A percentile compares a stretch with the other conserved stretches of the same genome.
Conservation (phyloP, 1,140 invertebrate genomes). For the Andricus grossulariae region DNA sequence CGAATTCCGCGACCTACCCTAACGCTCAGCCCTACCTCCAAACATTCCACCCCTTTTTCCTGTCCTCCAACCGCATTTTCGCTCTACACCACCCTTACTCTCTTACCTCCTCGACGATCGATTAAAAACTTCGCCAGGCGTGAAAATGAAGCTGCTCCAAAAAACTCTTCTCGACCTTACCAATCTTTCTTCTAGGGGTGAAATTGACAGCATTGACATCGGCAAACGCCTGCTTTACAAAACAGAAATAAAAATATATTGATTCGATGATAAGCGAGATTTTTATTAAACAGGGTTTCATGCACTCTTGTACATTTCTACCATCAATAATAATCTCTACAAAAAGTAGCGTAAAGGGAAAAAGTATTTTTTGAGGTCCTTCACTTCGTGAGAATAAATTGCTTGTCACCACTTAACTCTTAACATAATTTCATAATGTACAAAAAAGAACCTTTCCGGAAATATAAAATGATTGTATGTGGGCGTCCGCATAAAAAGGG, state of each 20-base stretch:
- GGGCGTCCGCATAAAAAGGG: too few relatives aligned
- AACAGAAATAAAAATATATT: not conserved
- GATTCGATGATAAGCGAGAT: not conserved
- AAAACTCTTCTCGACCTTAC: slow-evolving; percentile 16
- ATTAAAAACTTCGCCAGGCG: slow-evolving; percentile 51
- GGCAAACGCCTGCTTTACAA: not conserved
- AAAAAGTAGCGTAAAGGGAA: too few relatives aligned
- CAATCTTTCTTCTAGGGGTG: not conserved
- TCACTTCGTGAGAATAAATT: not conserved
- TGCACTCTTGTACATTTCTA: not conserved
- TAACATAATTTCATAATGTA: too few relatives aligned
- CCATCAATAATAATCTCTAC: too few relatives aligned
- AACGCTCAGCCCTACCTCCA: slow-evolving; percentile 57
- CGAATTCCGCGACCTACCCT: slow-evolving; percentile 75
- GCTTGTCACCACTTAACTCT: too few relatives aligned
- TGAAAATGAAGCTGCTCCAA: slow-evolving; percentile 35
- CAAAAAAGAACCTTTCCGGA: too few relatives aligned
- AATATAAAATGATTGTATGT: too few relatives aligned
- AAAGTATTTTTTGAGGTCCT: not conserved
- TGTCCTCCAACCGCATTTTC: slow-evolving; percentile 52
- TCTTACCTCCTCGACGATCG: slow-evolving; percentile 44
- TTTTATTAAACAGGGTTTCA: not conserved
- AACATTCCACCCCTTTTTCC: slow-evolving; percentile 50
- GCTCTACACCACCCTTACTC: slow-evolving; percentile 37
- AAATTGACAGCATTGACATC: slow-evolving; percentile 18